These are phyloP conservation scores for Cairina moschata DNA, from an alignment of 2,113 vertebrate genomes.

Conservation along the genomic window DNA sequence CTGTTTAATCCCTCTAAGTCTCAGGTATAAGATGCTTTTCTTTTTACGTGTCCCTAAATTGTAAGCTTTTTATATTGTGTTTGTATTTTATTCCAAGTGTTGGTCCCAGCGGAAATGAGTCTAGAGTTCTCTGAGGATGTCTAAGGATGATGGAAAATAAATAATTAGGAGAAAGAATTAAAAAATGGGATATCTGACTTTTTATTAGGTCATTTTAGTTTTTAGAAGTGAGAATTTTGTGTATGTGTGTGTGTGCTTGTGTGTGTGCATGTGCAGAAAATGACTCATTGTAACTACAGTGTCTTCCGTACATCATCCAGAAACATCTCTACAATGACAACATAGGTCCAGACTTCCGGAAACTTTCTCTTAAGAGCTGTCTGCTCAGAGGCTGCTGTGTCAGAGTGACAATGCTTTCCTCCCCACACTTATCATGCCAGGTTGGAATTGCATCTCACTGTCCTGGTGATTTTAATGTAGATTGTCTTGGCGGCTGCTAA, in stretches of 20 bases:
- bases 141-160: background rate
- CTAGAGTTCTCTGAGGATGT: background rate
- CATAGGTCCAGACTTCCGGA: background rate
- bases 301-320: background rate
- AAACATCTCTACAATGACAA: background rate
- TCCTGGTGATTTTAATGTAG: background rate
- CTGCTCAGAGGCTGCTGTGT: background rate
- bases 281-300: background rate
- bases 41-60: background rate
- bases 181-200: background rate
- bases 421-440: background rate
- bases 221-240: background rate
- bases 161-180: background rate
- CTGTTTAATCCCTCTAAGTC: background rate
- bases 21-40: background rate
- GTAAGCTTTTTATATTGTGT: background rate
- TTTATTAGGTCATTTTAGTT: background rate
- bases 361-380: background rate
- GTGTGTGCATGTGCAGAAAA: background rate
- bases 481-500: background rate
- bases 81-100: background rate
- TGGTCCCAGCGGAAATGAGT: background rate
- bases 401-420: background rate
- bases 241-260: too few relatives aligned
- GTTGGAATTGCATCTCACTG: background rate